Evolutionary conservation across 1,140 invertebrate genomes (phyloP).

Genomic region (Hyles euphorbiae): DNA sequence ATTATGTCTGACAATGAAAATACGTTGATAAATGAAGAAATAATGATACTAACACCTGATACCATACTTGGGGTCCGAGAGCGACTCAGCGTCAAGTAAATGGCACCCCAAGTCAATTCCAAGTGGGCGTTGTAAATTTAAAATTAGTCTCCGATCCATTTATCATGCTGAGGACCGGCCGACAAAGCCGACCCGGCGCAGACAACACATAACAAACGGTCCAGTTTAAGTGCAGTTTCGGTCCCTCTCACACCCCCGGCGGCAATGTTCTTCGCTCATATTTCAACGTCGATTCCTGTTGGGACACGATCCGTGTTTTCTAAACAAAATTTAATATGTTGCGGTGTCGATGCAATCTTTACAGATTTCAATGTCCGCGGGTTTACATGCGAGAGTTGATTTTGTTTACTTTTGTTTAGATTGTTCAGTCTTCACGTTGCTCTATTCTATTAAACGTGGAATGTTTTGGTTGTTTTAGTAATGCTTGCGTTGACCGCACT

Average conservation of each 20-base stretch:
- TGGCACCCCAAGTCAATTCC: background rate
- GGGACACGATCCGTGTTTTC: slow-evolving; percentile 29
- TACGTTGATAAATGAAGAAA: no score
- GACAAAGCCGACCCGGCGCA: slow-evolving; percentile 22
- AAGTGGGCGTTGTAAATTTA: slow-evolving; percentile 26
- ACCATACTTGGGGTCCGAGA: no score
- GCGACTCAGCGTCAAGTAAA: background rate
- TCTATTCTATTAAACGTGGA: no score
- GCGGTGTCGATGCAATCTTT: slow-evolving; percentile 12
- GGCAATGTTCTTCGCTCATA: slow-evolving; percentile 12
- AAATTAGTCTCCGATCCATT: slow-evolving; percentile 30
- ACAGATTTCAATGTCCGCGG: background rate
- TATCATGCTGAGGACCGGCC: slow-evolving; percentile 30
- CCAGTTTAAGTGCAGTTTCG: slow-evolving; percentile 17
- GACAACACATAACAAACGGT: slow-evolving; percentile 34
- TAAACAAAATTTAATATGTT: slow-evolving; percentile 30
- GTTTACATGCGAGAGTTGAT: no score
- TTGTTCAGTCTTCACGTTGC: no score
- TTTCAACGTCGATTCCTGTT: slow-evolving; percentile 31
- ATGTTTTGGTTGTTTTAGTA: no score
- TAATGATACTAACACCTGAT: no score
- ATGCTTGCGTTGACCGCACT: no score
- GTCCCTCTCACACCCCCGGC: slow-evolving; percentile 9
- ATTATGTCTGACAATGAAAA: no score
- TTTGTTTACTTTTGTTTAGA: no score